phyloP scores from a whole-genome alignment of 2,113 vertebrate species.

The Daubentonia madagascariensis region DNA sequence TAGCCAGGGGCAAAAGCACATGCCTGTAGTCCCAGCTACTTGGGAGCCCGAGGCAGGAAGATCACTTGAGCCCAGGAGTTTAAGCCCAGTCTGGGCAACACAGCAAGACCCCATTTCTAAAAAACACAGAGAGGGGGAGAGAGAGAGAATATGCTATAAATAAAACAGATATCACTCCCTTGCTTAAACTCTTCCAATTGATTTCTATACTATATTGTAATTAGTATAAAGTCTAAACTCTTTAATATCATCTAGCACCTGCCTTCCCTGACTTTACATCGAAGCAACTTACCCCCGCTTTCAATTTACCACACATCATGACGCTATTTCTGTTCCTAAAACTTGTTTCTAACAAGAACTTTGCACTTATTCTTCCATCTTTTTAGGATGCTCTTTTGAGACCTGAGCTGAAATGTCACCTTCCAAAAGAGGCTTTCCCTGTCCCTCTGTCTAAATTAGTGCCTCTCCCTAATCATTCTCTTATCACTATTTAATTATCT shows the following conservation, averaged over 20 bases:
- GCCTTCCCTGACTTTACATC: background rate
- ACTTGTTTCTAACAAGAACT: background rate
- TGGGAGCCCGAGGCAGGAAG: too few relatives aligned
- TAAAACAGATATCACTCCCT: background rate
- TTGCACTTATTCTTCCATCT: background rate
- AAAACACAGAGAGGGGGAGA: too few relatives aligned
- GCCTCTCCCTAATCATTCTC: background rate
- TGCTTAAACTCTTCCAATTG: background rate
- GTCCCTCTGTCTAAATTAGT: background rate
- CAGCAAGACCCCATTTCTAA: too few relatives aligned
- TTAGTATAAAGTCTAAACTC: background rate
- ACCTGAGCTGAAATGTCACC: background rate
- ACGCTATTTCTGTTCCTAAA: conserved; percentile 23
- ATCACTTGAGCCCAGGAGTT: too few relatives aligned
- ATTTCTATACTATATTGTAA: background rate
- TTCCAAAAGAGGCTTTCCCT: conserved; percentile 39
- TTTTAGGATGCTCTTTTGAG: conserved; percentile 9
- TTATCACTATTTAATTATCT: background rate
- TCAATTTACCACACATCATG: background rate
- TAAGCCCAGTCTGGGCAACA: too few relatives aligned
- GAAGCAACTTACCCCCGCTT: background rate
- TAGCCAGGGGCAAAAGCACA: too few relatives aligned
- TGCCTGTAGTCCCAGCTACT: too few relatives aligned
- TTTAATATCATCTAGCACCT: background rate
- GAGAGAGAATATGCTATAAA: background rate